Evolutionary conservation across 2,797 vertebrate species (phyloP).

Genomic region (Tragelaphus oryx): DNA sequence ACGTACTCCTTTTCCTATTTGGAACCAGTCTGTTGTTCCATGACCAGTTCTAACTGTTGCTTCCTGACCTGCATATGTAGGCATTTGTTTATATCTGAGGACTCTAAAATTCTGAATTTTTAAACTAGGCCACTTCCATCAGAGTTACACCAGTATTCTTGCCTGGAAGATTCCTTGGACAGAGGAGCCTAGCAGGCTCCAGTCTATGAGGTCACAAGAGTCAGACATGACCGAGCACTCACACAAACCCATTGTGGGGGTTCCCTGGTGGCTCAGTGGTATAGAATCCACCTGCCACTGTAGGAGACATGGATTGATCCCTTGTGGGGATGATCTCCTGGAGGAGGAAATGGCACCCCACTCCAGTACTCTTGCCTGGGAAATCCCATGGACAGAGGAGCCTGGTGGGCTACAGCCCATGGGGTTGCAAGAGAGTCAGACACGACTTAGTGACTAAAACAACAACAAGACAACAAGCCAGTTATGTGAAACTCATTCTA

Average conservation of each 20-base stretch:
- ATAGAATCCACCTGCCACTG: background rate
- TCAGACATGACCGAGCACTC: background rate
- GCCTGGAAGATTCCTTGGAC: background rate
- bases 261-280: background rate
- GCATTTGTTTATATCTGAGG: background rate
- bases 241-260: background rate
- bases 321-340: background rate
- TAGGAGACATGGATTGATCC: background rate
- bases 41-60: too few relatives aligned
- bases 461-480: background rate
- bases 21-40: too few relatives aligned
- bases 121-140: background rate
- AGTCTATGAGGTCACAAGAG: background rate
- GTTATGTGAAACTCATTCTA: background rate
- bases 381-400: background rate
- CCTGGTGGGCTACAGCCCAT: background rate
- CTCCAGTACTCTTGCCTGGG: background rate
- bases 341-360: background rate
- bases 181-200: background rate
- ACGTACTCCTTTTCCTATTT: too few relatives aligned
- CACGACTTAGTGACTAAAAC: background rate
- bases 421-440: background rate
- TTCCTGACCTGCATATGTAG: too few relatives aligned
- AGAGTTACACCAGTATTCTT: background rate
- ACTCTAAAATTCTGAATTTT: background rate